Base-by-base conservation (phyloP, 2,113 vertebrate genomes). In the Sylvia atricapilla region DNA sequence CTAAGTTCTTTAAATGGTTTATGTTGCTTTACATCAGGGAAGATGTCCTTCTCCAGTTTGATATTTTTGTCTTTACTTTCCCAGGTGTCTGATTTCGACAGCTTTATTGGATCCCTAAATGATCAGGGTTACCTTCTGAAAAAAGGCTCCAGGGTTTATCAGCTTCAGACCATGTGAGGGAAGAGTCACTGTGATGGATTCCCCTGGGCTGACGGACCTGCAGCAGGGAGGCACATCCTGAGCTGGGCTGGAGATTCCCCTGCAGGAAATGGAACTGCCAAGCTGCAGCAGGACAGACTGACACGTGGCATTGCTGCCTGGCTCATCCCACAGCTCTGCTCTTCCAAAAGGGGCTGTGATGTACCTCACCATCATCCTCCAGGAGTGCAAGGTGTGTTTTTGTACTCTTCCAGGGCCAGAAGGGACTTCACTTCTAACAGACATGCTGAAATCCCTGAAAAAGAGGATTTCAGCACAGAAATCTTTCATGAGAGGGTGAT, bases 41-140 rank as follows among this genome's bases (percentile, higher is more conserved):
- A 67, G 60, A 67, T 8, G 25, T 58, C 31, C 35, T 56, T 67
- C 41, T 82, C 41, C 28, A 44, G 5, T 64, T 18, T 64, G 22
- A 7, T 35, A 10, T 15, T 76, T 91, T 44, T 66, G 10, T 53
- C 53, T 86, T 39, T 95, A 19, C 94, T 80, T 64, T 90, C 91
- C 27, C 90, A 99, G 99, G 98, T 99, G 43, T 59, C 98, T 64
- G 99, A 99, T 94, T 99, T 99, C 83, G 99, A 99, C 97, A 98
- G 98, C 82, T 99, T 99, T 79, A 96, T 99, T 94, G 98, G 98
- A 84, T 99, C 99, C 58, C 96, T 99, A 44, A 99, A 99, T 88
- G 99, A 99, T 87, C 99, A 99, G 82, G 99, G 99, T 43, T 99
- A 99, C 74, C 98, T 99, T 75, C 93, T 99, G 96, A 99, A 99